Evolutionary conservation across 2,888 invertebrate genomes (phyloP).

Genomic region (Lithosia quadra): DNA sequence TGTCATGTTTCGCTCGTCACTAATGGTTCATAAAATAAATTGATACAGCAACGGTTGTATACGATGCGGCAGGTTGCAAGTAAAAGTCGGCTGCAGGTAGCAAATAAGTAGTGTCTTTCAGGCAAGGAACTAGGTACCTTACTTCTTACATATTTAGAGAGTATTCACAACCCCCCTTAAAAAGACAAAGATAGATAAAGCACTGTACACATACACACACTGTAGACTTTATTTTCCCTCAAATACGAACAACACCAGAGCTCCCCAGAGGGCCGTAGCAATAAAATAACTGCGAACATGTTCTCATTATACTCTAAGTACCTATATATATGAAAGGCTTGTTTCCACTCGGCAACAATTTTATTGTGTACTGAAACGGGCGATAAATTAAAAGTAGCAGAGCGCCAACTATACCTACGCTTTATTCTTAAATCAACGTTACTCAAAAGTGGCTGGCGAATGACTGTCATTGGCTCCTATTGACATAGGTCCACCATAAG

Average conservation of each 20-base stretch:
- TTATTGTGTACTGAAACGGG: not conserved
- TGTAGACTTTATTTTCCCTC: not conserved
- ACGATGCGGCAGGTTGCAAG: not conserved
- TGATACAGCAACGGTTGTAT: not conserved
- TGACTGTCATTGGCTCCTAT: no score
- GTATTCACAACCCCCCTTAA: no score
- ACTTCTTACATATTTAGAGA: no score
- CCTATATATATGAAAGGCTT: not conserved
- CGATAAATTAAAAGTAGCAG: no score
- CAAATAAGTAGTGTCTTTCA: not conserved
- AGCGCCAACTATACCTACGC: no score
- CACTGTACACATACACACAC: not conserved
- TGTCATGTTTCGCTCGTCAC: slow-evolving; percentile 21
- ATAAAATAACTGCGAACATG: not conserved
- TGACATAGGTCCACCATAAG: no score
- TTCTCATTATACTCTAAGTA: not conserved
- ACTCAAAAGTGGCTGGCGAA: no score
- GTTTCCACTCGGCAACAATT: not conserved
- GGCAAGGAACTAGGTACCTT: not conserved
- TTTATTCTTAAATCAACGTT: no score
- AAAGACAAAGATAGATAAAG: not conserved
- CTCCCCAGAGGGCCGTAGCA: not conserved
- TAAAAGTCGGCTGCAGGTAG: not conserved
- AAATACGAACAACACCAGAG: not conserved
- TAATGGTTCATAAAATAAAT: slow-evolving; percentile 34